Conservation (phyloP, 2,113 vertebrate genomes). For the Lontra canadensis region DNA sequence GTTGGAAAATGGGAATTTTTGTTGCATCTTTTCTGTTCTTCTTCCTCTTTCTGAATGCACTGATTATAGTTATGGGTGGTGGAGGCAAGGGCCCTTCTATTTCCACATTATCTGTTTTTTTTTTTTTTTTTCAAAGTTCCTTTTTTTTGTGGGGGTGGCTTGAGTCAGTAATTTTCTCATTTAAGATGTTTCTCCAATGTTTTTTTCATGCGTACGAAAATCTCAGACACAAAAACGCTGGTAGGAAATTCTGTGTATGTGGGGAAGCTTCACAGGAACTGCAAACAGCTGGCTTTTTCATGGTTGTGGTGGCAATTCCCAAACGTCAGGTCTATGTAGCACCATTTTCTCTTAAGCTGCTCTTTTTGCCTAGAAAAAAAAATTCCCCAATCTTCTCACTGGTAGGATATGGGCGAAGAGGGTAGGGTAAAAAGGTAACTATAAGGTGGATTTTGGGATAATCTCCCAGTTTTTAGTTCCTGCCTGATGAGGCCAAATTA, state of each 20-base stretch:
- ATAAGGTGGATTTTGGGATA: neutral
- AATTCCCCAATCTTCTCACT: neutral
- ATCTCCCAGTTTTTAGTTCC: neutral
- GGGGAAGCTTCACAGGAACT: neutral
- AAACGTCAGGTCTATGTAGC: neutral
- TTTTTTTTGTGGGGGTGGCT: neutral
- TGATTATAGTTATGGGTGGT: neutral
- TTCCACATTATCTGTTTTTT: neutral
- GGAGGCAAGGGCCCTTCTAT: neutral
- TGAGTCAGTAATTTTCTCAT: neutral
- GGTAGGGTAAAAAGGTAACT: neutral
- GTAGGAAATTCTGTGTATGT: neutral
- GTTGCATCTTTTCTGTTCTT: neutral
- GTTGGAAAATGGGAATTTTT: neutral
- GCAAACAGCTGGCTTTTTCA: neutral
- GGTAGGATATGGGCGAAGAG: neutral
- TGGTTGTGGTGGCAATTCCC: neutral
- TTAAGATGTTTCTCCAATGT: neutral
- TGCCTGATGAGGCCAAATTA: neutral
- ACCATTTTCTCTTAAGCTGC: neutral
- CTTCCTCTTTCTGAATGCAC: neutral
- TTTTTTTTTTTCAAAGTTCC: neutral
- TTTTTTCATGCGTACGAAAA: neutral
- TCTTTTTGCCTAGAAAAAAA: neutral
- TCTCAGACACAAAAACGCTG: neutral